Base-by-base conservation (phyloP, 2,797 vertebrate species). In the Uromys caudimaculatus region DNA sequence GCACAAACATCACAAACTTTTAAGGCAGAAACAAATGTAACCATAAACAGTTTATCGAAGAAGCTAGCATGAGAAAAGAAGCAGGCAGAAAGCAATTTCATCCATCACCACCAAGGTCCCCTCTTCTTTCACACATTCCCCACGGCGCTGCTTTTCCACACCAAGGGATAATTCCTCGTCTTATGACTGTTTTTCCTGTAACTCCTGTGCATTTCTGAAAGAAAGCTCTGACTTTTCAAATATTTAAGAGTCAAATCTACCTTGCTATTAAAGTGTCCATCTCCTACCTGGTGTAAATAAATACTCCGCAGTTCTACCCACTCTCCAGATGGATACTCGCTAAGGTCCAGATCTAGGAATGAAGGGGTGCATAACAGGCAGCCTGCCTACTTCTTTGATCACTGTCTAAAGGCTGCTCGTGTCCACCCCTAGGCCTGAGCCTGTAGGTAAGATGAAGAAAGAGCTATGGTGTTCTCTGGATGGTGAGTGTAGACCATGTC, bases 1-100 rank as follows among this genome's bases (percentile, higher is more conserved):
- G 76, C 9, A 8, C n/a, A 96, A 95, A 93, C 71, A 89, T 87
- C 81, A 89, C 75, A 32, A 41, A 52, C 77, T 71, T 95, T 94
- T 91, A 87, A 95, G 93, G 91, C 1, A 64, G 89, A 95, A 96
- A 93, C 91, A 92, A 83, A 95, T 81, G 47, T 67, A 95, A 77
- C 58, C 9, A 71, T 81, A 75, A 35, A 8, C 24, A 29, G 79
- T 50, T 95, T 90, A 62, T 2, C 41, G 50, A 91, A 56, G 21
- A 86, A 76, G 44, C 52, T 71, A 38, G 44, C 75, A 41, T 69
- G 44, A 79, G 54, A 85, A 62, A 79, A 38, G 24, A 21, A 17
- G 9, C 41, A 78, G 62, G 23, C n/a, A 41, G 75, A 79, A 87
- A 84, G 71, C 24, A 67, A 3, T 62, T 91, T 29, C 16, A 11